Evolutionary conservation across 2,888 invertebrate genomes (phyloP).

Genomic region (Drosophila prostipennis): DNA sequence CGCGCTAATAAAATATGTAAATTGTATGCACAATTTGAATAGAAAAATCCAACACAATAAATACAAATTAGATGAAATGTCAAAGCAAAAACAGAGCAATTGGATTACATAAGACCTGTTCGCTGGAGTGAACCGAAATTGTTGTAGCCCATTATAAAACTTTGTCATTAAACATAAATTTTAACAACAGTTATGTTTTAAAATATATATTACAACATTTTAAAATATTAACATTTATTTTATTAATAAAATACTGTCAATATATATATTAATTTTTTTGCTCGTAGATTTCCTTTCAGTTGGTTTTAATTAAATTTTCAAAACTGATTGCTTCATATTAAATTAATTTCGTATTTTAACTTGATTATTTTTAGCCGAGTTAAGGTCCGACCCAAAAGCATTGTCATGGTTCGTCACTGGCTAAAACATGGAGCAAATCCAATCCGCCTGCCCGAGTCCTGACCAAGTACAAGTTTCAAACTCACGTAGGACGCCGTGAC

Average conservation of each 20-base stretch:
- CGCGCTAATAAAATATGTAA: conserved; percentile 69
- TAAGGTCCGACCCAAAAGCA: conserved; percentile 6
- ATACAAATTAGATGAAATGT: conserved; percentile 76
- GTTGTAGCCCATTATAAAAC: neutral
- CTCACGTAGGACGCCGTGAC: conserved; percentile 59
- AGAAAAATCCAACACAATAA: conserved; percentile 64
- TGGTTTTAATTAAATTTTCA: too few relatives aligned
- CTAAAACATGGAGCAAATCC: conserved; percentile 41
- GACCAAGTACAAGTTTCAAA: conserved; percentile 57
- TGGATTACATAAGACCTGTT: neutral
- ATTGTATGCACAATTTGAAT: conserved; percentile 72
- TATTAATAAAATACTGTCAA: too few relatives aligned
- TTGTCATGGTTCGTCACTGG: conserved; percentile 24
- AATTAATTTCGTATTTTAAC: too few relatives aligned
- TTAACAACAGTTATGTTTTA: too few relatives aligned
- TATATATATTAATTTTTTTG: too few relatives aligned
- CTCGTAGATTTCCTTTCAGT: too few relatives aligned
- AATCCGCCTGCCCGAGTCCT: conserved; percentile 20
- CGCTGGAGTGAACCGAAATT: conserved; percentile 38
- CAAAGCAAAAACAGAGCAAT: conserved; percentile 24
- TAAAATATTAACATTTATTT: too few relatives aligned
- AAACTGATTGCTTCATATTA: too few relatives aligned
- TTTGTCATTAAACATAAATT: too few relatives aligned
- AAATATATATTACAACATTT: neutral
- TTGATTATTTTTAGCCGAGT: too few relatives aligned